Conservation (phyloP, 2,888 invertebrate genomes). For the Brachyopa scutellaris region DNA sequence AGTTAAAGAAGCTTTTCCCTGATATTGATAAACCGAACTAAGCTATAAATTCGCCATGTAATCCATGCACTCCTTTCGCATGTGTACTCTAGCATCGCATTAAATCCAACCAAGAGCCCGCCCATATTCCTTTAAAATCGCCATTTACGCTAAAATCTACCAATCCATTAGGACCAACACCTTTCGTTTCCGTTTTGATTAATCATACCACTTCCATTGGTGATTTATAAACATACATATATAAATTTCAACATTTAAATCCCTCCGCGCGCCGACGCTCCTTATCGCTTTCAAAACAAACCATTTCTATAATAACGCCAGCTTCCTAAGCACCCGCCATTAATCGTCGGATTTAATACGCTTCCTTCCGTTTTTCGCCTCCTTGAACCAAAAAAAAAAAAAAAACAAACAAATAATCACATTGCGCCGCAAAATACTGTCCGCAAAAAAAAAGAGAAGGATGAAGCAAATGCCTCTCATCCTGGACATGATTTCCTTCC, state of each 20-base stretch:
- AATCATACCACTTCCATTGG: slow-evolving; percentile 42
- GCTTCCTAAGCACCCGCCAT: slow-evolving; percentile 53
- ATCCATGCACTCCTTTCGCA: no score
- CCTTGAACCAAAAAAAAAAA: slow-evolving; percentile 7
- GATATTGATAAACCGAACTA: no score
- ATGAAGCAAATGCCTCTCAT: slow-evolving; percentile 12
- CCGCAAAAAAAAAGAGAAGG: slow-evolving; percentile 18
- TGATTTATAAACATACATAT: no score
- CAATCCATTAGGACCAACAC: slow-evolving; percentile 42
- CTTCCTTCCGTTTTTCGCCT: not conserved
- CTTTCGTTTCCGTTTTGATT: slow-evolving; percentile 41
- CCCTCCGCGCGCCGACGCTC: slow-evolving; percentile 8
- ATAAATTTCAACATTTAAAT: slow-evolving; percentile 50
- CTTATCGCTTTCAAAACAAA: slow-evolving; percentile 56
- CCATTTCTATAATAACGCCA: slow-evolving; percentile 54
- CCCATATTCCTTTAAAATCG: no score
- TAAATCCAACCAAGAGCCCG: no score
- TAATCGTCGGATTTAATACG: slow-evolving; percentile 54
- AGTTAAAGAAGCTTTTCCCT: no score
- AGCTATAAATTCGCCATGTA: no score
- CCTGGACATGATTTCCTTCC: slow-evolving; percentile 53
- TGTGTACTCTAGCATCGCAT: no score
- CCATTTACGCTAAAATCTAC: no score
- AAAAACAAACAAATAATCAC: slow-evolving; percentile 65
- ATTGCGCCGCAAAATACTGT: slow-evolving; percentile 47